Conservation (phyloP, 2,888 invertebrate genomes). For the Tyria jacobaeae region DNA sequence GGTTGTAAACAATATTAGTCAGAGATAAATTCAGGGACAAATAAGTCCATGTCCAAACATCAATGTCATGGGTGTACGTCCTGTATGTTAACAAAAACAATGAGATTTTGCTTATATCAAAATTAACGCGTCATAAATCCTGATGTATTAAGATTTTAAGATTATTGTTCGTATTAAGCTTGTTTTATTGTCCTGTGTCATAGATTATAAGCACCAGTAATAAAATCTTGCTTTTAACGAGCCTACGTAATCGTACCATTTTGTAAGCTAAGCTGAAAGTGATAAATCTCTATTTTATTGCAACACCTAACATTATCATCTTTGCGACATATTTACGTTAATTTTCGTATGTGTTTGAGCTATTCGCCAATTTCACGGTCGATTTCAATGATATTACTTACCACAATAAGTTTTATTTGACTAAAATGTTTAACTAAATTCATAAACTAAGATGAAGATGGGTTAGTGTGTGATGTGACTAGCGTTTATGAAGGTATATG, state of each 20-base stretch:
- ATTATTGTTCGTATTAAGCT: constrained; percentile 54
- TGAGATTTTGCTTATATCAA: constrained; percentile 55
- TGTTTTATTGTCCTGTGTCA: constrained; percentile 62
- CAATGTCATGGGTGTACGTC: constrained; percentile 28
- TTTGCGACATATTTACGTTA: neutral
- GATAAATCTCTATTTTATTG: constrained; percentile 25
- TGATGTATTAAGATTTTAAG: constrained; percentile 53
- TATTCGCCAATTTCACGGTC: constrained; percentile 43
- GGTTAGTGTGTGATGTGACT: too few relatives aligned
- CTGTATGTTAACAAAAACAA: constrained; percentile 48
- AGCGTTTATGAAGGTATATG: too few relatives aligned
- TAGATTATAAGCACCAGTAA: constrained; percentile 61
- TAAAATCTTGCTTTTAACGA: constrained; percentile 51
- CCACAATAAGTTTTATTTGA: constrained; percentile 1
- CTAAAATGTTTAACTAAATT: neutral
- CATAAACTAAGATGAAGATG: too few relatives aligned
- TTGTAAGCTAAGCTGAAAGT: constrained; percentile 20
- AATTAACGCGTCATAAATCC: constrained; percentile 64
- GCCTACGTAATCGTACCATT: constrained; percentile 36
- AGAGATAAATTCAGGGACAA: constrained; percentile 11
- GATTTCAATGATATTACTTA: constrained; percentile 41
- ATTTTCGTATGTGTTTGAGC: constrained; percentile 24
- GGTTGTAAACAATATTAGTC: neutral
- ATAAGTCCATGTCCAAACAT: constrained; percentile 8
- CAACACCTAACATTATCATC: constrained; percentile 25